These are phyloP conservation scores for Archips crataeganus DNA, from an alignment of 2,888 invertebrate species.

Conservation along the genomic window DNA sequence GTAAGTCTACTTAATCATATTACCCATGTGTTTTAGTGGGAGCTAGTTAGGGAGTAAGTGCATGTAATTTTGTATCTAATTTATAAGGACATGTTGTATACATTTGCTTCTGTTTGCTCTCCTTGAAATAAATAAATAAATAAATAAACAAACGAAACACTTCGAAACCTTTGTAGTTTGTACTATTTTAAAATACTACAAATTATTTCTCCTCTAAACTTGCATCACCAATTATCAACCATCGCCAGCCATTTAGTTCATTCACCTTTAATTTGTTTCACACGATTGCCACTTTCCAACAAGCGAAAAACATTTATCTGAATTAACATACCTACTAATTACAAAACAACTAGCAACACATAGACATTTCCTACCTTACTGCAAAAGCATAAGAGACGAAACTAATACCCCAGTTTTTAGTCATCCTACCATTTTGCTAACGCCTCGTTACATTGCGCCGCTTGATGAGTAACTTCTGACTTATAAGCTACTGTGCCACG, in stretches of 20 bases:
- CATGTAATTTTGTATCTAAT: no score
- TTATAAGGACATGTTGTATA: no score
- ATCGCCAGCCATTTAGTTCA: neutral
- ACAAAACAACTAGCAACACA: neutral
- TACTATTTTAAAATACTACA: neutral
- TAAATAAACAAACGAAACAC: no score
- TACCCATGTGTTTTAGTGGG: no score
- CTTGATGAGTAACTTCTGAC: neutral
- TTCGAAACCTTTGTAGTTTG: no score
- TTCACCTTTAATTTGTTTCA: constrained; percentile 13
- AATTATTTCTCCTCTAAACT: neutral
- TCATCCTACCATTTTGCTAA: neutral
- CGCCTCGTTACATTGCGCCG: neutral
- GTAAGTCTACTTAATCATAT: no score
- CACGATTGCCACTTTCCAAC: constrained; percentile 8
- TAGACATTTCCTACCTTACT: neutral
- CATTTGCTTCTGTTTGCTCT: no score
- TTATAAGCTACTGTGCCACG: neutral
- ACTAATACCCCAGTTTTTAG: neutral
- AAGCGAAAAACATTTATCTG: constrained; percentile 21
- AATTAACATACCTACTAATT: constrained; percentile 23
- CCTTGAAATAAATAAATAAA: no score
- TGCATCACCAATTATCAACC: neutral
- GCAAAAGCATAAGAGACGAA: no score
- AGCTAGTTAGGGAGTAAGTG: no score